Conservation (phyloP, 2,888 invertebrate species). For the Erannis defoliaria region DNA sequence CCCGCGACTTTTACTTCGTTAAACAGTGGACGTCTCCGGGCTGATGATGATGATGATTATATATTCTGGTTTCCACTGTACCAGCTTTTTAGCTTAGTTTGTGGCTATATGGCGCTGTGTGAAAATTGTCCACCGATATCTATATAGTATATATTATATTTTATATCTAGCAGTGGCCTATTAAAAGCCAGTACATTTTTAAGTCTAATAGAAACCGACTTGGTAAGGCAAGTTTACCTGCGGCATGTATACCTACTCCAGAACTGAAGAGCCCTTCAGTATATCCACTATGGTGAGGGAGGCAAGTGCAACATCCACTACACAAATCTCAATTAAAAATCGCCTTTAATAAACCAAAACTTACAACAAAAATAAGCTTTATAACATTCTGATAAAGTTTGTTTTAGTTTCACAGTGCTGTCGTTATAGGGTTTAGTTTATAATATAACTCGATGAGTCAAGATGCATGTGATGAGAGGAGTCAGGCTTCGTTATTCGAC, state of each 20-base stretch:
- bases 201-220: constrained; percentile 47
- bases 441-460: constrained; percentile 60
- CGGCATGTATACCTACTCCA: constrained; percentile 62
- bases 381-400: constrained; percentile 8
- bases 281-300: constrained; percentile 64
- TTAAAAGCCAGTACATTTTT: too few species aligned
- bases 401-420: constrained; percentile 18
- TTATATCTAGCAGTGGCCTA: too few species aligned
- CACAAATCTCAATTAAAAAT: constrained; percentile 46
- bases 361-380: constrained; percentile 35
- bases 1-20: too few species aligned
- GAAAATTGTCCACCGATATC: too few species aligned
- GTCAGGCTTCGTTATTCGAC: constrained; percentile 74
- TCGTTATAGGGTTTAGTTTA: constrained; percentile 49
- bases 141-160: too few species aligned
- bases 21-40: too few species aligned
- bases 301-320: constrained; percentile 66
- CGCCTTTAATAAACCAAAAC: constrained; percentile 36
- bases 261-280: constrained; percentile 59
- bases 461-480: constrained; percentile 72
- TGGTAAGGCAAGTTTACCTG: constrained; percentile 46
- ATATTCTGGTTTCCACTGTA: too few species aligned
- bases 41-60: too few species aligned
- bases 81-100: too few species aligned
- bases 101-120: too few species aligned